Evolutionary conservation across 1,140 invertebrate genomes (phyloP).

Genomic region (Camponotus pennsylvanicus): DNA sequence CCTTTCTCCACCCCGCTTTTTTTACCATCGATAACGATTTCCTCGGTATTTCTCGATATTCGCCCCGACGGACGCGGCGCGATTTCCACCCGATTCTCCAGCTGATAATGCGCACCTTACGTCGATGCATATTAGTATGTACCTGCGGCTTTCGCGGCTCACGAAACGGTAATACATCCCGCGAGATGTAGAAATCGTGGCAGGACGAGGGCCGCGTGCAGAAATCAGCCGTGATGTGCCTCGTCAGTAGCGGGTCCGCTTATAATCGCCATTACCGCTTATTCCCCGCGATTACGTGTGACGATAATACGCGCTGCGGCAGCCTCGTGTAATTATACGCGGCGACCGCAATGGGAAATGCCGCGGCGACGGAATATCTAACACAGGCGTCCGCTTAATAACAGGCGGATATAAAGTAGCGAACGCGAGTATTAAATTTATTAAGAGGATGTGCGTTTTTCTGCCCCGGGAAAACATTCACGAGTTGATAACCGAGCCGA

Average conservation of each 20-base stretch:
- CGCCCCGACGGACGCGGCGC: neutral
- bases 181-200: constrained; percentile 36
- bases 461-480: neutral
- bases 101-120: constrained; percentile 57
- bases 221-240: constrained; percentile 44
- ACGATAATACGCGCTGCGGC: constrained; percentile 58
- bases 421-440: constrained; percentile 47
- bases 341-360: constrained; percentile 36
- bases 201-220: neutral
- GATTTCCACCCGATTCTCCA: constrained; percentile 23
- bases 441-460: neutral
- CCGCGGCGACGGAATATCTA: constrained; percentile 35
- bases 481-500: neutral
- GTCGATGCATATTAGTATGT: constrained; percentile 15
- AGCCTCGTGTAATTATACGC: constrained; percentile 55
- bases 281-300: constrained; percentile 65
- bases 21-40: constrained; percentile 18
- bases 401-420: constrained; percentile 35
- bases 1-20: neutral
- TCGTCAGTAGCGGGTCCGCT: constrained; percentile 53
- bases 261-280: constrained; percentile 64
- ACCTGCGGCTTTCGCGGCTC: constrained; percentile 18
- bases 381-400: constrained; percentile 52
- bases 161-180: constrained; percentile 43
- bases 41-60: constrained; percentile 29